A percentile compares a stretch with the other conserved stretches of the same genome.
Conservation (phyloP, 2,113 vertebrate genomes). For the Dicrurus megarhynchus region DNA sequence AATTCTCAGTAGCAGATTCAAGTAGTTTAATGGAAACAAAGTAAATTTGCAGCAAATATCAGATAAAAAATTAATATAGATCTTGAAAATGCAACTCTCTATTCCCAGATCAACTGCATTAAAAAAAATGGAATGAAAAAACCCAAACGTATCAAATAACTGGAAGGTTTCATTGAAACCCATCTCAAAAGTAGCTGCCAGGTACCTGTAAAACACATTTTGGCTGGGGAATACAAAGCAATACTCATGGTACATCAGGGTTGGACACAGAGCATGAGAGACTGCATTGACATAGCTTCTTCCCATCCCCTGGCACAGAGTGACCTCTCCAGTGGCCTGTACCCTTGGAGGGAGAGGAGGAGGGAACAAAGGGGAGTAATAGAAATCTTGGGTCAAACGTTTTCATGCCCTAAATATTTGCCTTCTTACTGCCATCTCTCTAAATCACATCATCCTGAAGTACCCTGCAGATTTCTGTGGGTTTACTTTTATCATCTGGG, state of each 20-base stretch:
- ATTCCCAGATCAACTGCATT: neutral
- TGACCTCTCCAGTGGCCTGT: neutral
- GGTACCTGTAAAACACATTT: neutral
- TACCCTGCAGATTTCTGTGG: neutral
- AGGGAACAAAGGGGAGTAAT: neutral
- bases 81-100: neutral
- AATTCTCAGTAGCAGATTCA: neutral
- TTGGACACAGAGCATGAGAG: neutral
- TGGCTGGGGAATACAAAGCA: neutral
- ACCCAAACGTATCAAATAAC: neutral
- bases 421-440: neutral
- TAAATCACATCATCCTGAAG: neutral
- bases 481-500: neutral
- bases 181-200: neutral
- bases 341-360: neutral
- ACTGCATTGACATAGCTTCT: neutral
- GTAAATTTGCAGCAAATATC: neutral
- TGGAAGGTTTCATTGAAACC: neutral
- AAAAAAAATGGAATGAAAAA: neutral
- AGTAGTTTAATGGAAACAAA: neutral
- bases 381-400: neutral
- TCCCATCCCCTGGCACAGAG: neutral
- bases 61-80: neutral
- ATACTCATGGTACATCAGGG: neutral
- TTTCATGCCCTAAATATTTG: neutral